Base-by-base conservation (phyloP, 2,113 vertebrate genomes). In the Gila orcuttii region DNA sequence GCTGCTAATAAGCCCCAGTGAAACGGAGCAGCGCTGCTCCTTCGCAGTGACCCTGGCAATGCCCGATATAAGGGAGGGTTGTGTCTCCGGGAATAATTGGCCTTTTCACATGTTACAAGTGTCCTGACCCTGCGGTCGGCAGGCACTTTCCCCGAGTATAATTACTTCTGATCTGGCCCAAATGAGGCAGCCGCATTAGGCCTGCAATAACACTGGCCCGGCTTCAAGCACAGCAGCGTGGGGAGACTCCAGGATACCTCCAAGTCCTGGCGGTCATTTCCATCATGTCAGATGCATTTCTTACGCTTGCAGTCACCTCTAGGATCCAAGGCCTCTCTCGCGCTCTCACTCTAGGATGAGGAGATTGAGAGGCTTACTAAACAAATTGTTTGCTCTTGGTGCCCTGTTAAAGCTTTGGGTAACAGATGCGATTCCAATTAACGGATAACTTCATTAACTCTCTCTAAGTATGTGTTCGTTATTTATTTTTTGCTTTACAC, bases 61-160 rank as follows among this genome's bases (percentile, higher is more conserved):
- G 93, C 92, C 89, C 90, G 28, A 93, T 92, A 94, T 95, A 94
- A 95, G 93, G 92, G 91, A 93, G 92, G 94, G 92, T 94, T 95
- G 94, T 95, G 94, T 95, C 94, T 94, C 86, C 90, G 85, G 92
- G 93, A 95, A 95, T 95, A 96, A 95, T 95, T 95, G 94, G 94
- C 94, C 94, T 96, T 95, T 96, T 95, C 94, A 95, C 93, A 95
- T 95, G 93, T 95, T 96, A 93, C 94, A 94, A 95, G 94, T 95
- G 94, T 94, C 93, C 94, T 93, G 94, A 95, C 94, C 95, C 94
- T 92, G 91, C 86, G 90, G 93, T 94, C 93, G 86, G 92, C 92
- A 94, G 93, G 91, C 93, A 93, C 93, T 91, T 92, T 93, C 90
- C 76, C 76, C 45, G 2, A 91, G 91, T 92, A 93, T 95, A 96